Evolutionary conservation across 2,113 vertebrate genomes (phyloP).

Genomic region (Apteryx mantelli): DNA sequence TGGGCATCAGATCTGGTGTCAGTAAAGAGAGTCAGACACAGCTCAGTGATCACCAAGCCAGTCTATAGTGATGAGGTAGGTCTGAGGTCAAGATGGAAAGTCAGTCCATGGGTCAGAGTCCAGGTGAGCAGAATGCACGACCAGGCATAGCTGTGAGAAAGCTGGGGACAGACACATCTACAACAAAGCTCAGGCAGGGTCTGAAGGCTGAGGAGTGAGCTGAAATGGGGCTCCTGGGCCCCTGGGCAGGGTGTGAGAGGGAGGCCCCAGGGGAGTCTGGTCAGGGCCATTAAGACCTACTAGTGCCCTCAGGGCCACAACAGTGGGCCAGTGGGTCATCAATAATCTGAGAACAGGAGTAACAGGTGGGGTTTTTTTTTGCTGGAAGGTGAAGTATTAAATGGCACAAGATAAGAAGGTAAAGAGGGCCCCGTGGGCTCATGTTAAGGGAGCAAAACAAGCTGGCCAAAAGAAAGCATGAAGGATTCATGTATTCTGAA

Average conservation of each 20-base stretch:
- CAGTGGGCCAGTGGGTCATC: background rate
- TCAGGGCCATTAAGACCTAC: rapidly evolving
- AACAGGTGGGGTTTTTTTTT: background rate
- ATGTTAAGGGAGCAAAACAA: background rate
- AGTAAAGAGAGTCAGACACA: background rate
- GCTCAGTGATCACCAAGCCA: background rate
- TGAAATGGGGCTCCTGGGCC: rapidly evolving
- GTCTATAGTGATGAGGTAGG: background rate
- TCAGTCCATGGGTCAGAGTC: background rate
- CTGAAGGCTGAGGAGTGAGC: rapidly evolving
- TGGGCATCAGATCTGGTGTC: background rate
- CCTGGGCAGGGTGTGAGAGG: background rate
- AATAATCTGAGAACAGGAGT: background rate
- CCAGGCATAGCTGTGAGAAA: background rate
- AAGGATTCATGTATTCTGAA: background rate
- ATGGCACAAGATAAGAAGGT: background rate
- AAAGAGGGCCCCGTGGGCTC: background rate
- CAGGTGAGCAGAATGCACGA: background rate
- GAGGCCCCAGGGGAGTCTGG: rapidly evolving
- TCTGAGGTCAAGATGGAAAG: background rate
- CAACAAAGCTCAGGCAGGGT: background rate
- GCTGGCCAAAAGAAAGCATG: background rate
- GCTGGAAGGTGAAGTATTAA: background rate
- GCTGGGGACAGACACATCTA: background rate
- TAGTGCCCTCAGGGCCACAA: background rate